Conservation (phyloP, 2,797 vertebrate species). For the Thalassophryne amazonica region DNA sequence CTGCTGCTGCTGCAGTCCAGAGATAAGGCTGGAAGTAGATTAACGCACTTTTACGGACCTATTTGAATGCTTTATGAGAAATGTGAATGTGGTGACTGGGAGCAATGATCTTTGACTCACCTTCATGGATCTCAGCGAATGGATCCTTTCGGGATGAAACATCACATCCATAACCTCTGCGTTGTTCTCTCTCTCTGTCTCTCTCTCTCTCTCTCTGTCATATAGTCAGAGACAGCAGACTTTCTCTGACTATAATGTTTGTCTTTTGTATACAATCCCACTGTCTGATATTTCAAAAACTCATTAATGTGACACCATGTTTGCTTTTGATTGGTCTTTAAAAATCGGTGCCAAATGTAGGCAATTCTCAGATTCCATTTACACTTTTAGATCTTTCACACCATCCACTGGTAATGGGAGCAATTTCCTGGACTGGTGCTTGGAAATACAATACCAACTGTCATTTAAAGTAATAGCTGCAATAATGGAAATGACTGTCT, state of each 20-base stretch:
- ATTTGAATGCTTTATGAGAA: slow-evolving; percentile 37
- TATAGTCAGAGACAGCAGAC: background rate
- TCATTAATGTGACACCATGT: slow-evolving; percentile 7
- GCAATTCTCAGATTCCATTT: background rate
- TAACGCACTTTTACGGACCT: no score
- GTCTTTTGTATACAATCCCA: no score
- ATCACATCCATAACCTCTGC: no score
- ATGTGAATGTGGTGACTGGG: slow-evolving; percentile 29
- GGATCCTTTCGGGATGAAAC: no score
- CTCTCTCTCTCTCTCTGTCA: background rate
- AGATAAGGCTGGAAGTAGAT: slow-evolving; percentile 62
- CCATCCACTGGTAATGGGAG: background rate
- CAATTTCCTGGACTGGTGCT: background rate
- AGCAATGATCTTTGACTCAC: slow-evolving; percentile 27
- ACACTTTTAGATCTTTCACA: slow-evolving; percentile 10
- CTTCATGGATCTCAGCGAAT: slow-evolving; percentile 18
- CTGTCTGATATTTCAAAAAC: background rate
- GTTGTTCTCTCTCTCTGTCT: background rate
- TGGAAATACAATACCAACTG: background rate
- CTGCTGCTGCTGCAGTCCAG: slow-evolving; percentile 43
- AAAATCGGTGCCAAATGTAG: background rate
- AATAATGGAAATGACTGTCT: background rate
- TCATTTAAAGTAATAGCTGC: background rate
- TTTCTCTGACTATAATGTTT: no score
- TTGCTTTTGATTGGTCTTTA: slow-evolving; percentile 9